Base-by-base conservation (phyloP, 2,113 vertebrate species). In the Takifugu flavidus region DNA sequence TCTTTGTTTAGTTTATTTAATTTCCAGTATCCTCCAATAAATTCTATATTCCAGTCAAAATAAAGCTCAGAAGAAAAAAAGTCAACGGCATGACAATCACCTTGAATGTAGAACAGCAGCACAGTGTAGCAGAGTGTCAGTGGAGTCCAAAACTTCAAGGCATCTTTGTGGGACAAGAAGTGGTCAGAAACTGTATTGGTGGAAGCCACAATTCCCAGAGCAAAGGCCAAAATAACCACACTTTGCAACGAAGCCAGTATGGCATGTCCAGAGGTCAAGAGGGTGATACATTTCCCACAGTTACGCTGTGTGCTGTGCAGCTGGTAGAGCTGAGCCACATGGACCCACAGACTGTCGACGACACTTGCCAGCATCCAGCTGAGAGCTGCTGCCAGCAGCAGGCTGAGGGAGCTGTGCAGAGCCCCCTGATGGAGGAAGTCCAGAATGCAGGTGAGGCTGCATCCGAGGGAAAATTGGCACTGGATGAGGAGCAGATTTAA, bases 401-500 rank as follows among this genome's bases (percentile, higher is more conserved):
- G 85, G 89, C 88, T 93, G 34, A 91, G 72, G 2, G 81, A 91
- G 13, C 90, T 47, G 59, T 93, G 93, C 0, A 82, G 88, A 34
- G 94, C 92, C 31, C 91, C 93, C 77, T 94, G 92, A 75, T 95
- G 93, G 76, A 98, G 89, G 87, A 92, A 96, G 75, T 66, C 85
- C 47, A 97, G 89, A 76, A 84, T 66, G 6, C 92, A 93, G 59
- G 82, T 90, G 72, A 96, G 57, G 1, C 92, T 87, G 2, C 94
- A 98, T 63, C 94, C 93, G 89, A 96, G 81, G 0, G 94, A 94
- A 72, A 89, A 96, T 77, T 95, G 94, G 80, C 94, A 86, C 72
- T 86, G 88, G 51, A 93, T 78, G 64, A 94, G 72, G 78, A 87
- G 88, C 25, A 93, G 82, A 63, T 80, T 75, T 5, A 59, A 28